Percentiles rank a stretch among this genome's conserved stretches.
Evolutionary conservation across 2,113 vertebrate species (phyloP).

Genomic region (Procavia capensis): DNA sequence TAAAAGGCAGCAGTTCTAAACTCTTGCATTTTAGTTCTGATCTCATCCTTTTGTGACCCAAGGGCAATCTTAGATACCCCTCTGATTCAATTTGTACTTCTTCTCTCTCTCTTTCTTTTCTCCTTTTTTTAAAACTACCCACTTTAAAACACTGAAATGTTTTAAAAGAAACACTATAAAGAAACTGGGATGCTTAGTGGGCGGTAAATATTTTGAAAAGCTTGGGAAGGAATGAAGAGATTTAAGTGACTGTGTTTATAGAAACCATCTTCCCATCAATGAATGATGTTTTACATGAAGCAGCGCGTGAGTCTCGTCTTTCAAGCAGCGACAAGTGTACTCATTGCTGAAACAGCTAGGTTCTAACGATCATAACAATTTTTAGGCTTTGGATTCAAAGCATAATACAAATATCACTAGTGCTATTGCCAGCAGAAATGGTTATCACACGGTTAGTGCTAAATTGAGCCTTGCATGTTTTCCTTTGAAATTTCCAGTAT

Average conservation of each 20-base stretch:
- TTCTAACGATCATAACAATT: constrained; percentile 72
- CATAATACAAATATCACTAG: constrained; percentile 73
- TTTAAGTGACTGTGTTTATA: constrained; percentile 55
- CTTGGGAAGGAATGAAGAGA: constrained; percentile 40
- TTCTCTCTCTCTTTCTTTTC: neutral
- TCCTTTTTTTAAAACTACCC: neutral
- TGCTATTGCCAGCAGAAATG: constrained; percentile 62
- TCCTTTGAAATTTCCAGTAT: constrained; percentile 52
- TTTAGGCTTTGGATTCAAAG: constrained; percentile 74
- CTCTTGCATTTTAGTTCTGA: constrained; percentile 1
- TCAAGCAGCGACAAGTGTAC: constrained; percentile 57
- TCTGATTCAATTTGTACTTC: neutral
- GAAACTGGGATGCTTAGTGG: neutral
- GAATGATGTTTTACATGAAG: constrained; percentile 66
- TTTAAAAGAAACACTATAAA: constrained; percentile 60
- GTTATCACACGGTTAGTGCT: constrained; percentile 62
- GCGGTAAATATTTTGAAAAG: constrained; percentile 70
- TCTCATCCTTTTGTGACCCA: neutral
- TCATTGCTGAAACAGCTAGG: constrained; percentile 60
- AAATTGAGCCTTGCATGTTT: constrained; percentile 56
- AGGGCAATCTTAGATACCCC: neutral
- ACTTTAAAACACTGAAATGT: constrained; percentile 39
- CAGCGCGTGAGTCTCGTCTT: constrained; percentile 45
- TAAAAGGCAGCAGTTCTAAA: neutral
- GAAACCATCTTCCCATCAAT: constrained; percentile 25